phyloP scores from a whole-genome alignment of 1,140 invertebrate species.

The Papilio glaucus region DNA sequence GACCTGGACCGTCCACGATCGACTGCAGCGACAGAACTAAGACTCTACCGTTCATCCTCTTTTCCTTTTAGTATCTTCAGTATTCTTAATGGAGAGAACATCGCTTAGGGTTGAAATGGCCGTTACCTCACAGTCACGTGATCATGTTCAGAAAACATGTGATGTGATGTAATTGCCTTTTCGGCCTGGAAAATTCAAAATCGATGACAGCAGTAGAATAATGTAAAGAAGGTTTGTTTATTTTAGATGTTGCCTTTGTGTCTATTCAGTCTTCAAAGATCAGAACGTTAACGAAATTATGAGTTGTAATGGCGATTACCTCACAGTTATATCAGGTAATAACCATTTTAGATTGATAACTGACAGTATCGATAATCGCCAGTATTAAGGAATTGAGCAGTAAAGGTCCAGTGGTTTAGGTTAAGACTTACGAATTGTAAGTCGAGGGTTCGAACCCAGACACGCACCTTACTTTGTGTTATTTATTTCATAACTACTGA shows the following conservation, averaged over 20 bases:
- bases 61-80: too few relatives aligned
- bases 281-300: constrained; percentile 53
- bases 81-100: neutral
- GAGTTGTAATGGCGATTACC: constrained; percentile 81
- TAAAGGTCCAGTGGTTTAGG: too few relatives aligned
- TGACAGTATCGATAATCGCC: too few relatives aligned
- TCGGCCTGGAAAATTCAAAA: constrained; percentile 58
- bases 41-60: too few relatives aligned
- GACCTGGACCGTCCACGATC: constrained; percentile 52
- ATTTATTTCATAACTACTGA: too few relatives aligned
- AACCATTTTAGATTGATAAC: too few relatives aligned
- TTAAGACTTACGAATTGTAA: too few relatives aligned
- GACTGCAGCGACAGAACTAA: too few relatives aligned
- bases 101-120: constrained; percentile 78
- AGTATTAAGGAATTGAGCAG: too few relatives aligned
- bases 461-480: too few relatives aligned
- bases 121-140: constrained; percentile 82
- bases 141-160: constrained; percentile 77
- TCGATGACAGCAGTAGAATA: neutral
- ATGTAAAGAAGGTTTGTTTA: neutral
- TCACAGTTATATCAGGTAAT: constrained; percentile 82
- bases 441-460: too few relatives aligned
- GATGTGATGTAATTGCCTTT: constrained; percentile 81
- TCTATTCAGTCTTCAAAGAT: neutral
- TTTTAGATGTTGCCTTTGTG: neutral